phyloP scores from a whole-genome alignment of 2,113 vertebrate genomes.

The Castor canadensis region DNA sequence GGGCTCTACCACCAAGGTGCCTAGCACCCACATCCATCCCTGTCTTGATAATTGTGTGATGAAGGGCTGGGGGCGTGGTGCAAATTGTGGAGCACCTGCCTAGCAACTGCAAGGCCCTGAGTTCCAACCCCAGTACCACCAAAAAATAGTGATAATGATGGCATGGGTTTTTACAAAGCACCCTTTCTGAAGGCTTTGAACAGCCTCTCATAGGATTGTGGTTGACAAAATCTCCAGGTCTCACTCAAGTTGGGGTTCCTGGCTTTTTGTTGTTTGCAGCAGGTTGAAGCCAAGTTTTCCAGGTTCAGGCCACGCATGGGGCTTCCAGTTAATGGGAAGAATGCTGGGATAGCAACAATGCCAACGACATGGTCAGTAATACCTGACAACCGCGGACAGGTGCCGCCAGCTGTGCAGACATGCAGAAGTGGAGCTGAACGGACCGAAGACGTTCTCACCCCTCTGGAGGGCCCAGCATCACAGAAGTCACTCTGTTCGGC shows the following conservation, averaged over 20 bases:
- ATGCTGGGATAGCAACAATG: too few relatives aligned
- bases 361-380: accelerated
- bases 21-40: accelerated
- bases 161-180: not conserved
- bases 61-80: too few relatives aligned
- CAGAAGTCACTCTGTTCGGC: not conserved
- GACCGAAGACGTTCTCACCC: not conserved
- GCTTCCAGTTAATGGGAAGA: not conserved
- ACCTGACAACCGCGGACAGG: accelerated
- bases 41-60: not conserved
- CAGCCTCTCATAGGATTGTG: not conserved
- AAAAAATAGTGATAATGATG: too few relatives aligned
- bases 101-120: too few relatives aligned
- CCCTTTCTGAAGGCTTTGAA: not conserved
- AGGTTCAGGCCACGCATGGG: not conserved
- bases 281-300: not conserved
- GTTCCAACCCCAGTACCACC: too few relatives aligned
- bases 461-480: accelerated
- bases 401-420: not conserved
- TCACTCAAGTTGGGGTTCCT: not conserved
- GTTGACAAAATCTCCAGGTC: not conserved
- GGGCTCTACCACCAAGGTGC: not conserved
- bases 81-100: too few relatives aligned
- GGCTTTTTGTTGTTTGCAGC: not conserved
- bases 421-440: not conserved